Conservation (phyloP, 2,888 invertebrate species). For the Cactoblastis cactorum region DNA sequence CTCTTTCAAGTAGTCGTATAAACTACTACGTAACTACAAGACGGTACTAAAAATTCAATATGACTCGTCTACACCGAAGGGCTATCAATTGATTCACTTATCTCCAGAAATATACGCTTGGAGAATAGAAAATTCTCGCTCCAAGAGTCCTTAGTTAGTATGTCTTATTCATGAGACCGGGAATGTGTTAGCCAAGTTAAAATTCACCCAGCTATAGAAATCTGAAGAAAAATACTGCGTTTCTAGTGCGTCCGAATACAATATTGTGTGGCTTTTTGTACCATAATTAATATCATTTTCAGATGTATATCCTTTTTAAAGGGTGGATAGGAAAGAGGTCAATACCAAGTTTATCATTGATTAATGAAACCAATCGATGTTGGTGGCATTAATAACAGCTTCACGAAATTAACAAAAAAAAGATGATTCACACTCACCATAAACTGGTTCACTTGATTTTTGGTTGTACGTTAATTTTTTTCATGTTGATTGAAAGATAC, state of each 20-base stretch:
- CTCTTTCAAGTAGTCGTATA: too few relatives aligned
- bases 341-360: too few relatives aligned
- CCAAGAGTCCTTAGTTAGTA: conserved; percentile 20
- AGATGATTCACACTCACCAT: too few relatives aligned
- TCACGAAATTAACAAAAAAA: too few relatives aligned
- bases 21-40: background rate
- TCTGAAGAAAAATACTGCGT: background rate
- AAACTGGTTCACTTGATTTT: too few relatives aligned
- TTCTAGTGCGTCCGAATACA: background rate
- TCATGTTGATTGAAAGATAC: too few relatives aligned
- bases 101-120: conserved; percentile 15
- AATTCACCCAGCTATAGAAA: conserved; percentile 1
- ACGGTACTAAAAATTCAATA: conserved; percentile 19
- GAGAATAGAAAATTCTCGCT: conserved; percentile 18
- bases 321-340: too few relatives aligned
- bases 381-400: too few relatives aligned
- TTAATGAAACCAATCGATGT: too few relatives aligned
- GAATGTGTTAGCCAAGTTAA: conserved; percentile 10
- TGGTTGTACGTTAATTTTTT: too few relatives aligned
- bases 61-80: background rate
- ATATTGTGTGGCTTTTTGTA: background rate
- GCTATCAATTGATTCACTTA: conserved; percentile 16
- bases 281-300: too few relatives aligned
- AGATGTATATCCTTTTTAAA: too few relatives aligned
- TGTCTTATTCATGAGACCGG: conserved; percentile 24